These are phyloP conservation scores for Esox niger DNA, from an alignment of 2,113 vertebrate genomes.

Conservation along the genomic window DNA sequence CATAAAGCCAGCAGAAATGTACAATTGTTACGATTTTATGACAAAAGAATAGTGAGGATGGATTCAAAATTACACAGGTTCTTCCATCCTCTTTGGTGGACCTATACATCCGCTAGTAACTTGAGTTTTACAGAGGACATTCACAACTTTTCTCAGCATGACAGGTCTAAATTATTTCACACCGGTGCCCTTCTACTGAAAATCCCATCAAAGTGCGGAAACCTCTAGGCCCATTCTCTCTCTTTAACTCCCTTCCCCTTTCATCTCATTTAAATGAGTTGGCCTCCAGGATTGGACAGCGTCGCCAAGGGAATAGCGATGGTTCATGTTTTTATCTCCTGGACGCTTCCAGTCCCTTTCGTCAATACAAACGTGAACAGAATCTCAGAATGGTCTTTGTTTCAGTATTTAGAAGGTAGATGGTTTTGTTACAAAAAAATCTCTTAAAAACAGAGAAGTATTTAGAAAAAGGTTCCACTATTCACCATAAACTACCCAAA, in stretches of 20 bases:
- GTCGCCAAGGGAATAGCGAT: constrained; percentile 47
- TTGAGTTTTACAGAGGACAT: not conserved
- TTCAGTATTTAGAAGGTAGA: too few relatives aligned
- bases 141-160: constrained; percentile 11
- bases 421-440: constrained; percentile 22
- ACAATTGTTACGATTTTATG: too few relatives aligned
- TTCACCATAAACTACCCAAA: too few relatives aligned
- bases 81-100: not conserved
- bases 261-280: constrained; percentile 49
- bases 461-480: too few relatives aligned
- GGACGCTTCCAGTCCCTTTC: constrained; percentile 25
- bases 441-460: constrained; percentile 18
- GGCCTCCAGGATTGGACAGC: constrained; percentile 25
- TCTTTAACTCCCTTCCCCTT: constrained; percentile 31
- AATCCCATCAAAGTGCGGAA: constrained; percentile 19
- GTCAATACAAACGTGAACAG: constrained; percentile 37
- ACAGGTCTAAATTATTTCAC: constrained; percentile 30
- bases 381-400: constrained; percentile 32
- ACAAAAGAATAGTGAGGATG: too few relatives aligned
- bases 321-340: constrained; percentile 38
- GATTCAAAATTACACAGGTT: too few relatives aligned
- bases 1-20: too few relatives aligned
- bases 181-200: constrained; percentile 11
- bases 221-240: constrained; percentile 31
- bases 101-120: not conserved